These are phyloP conservation scores for Drosophila sordidula DNA, from an alignment of 2,888 invertebrate species.

Conservation along the genomic window DNA sequence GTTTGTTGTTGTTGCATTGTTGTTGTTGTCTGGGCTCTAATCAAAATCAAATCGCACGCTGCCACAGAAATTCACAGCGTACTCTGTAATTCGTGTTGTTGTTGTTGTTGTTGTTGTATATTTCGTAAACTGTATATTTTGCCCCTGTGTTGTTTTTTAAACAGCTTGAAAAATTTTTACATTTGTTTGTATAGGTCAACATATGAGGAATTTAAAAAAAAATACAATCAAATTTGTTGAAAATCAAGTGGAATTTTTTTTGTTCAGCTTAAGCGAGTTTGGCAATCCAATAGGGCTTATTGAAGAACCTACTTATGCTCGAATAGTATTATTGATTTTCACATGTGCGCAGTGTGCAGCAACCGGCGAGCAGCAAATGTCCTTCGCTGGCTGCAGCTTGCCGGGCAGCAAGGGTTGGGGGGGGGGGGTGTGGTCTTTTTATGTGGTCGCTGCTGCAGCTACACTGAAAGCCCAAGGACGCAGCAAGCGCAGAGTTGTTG, in stretches of 20 bases:
- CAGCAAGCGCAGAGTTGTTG: slow-evolving; percentile 10
- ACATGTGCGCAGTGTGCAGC: slow-evolving; percentile 44
- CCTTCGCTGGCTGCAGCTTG: slow-evolving; percentile 70
- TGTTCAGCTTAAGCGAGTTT: slow-evolving; percentile 37
- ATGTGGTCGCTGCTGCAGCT: slow-evolving; percentile 30
- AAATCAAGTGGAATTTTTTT: slow-evolving; percentile 59
- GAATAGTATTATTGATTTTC: slow-evolving; percentile 64
- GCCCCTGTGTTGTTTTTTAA: slow-evolving; percentile 11
- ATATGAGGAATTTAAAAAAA: slow-evolving; percentile 5
- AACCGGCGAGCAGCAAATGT: slow-evolving; percentile 62
- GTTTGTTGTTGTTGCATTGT: slow-evolving; percentile 18
- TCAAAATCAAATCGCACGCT: slow-evolving; percentile 53
- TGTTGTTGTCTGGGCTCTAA: slow-evolving; percentile 46
- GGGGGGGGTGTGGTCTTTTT: not conserved
- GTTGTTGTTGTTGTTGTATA: slow-evolving; percentile 19
- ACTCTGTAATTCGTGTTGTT: slow-evolving; percentile 14
- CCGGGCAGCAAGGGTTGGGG: slow-evolving; percentile 31
- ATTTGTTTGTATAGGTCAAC: slow-evolving; percentile 2
- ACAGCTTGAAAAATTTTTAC: slow-evolving; percentile 6
- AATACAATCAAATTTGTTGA: slow-evolving; percentile 26
- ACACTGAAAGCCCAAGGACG: slow-evolving; percentile 62
- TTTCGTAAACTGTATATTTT: slow-evolving; percentile 42
- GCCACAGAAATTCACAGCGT: slow-evolving; percentile 24
- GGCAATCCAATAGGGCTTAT: slow-evolving; percentile 27
- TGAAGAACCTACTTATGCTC: slow-evolving; percentile 1